These are phyloP conservation scores for Meleagris gallopavo DNA, from an alignment of 2,113 vertebrate species.

Conservation along the genomic window DNA sequence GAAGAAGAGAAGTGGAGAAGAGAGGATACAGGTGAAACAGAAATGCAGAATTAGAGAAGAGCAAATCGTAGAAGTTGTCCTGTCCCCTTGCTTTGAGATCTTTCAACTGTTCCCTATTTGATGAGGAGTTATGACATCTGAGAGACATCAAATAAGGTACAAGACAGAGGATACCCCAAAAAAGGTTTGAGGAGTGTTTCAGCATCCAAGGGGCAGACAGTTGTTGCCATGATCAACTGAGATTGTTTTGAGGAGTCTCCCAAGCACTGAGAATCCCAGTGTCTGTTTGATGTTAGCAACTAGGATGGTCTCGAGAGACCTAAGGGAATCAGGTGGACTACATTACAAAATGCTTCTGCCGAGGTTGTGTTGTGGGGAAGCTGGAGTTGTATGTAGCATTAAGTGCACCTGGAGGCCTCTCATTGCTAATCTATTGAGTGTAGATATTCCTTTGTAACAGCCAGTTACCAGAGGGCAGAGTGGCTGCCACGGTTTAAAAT, in stretches of 20 bases:
- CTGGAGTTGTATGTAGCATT: neutral
- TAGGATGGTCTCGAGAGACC: neutral
- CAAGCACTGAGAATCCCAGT: neutral
- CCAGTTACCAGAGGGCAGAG: neutral
- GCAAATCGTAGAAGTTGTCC: neutral
- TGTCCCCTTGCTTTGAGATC: neutral
- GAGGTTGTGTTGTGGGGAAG: neutral
- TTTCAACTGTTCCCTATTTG: neutral
- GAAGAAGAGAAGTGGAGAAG: too few relatives aligned
- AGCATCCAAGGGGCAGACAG: neutral
- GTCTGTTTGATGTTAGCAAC: neutral
- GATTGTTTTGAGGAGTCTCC: neutral
- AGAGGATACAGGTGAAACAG: too few relatives aligned
- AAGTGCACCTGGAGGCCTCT: too few relatives aligned
- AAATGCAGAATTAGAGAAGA: too few relatives aligned
- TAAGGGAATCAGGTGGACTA: neutral
- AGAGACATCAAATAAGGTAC: neutral
- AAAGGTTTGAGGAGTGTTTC: neutral
- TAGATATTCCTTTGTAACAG: neutral
- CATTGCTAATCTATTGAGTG: neutral
- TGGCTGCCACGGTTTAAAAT: neutral
- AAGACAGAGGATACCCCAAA: neutral
- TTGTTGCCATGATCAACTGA: neutral
- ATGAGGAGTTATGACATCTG: neutral
- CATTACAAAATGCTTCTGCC: neutral